Evolutionary conservation across 2,888 invertebrate genomes (phyloP).

Genomic region (Acanthopleura granulata): DNA sequence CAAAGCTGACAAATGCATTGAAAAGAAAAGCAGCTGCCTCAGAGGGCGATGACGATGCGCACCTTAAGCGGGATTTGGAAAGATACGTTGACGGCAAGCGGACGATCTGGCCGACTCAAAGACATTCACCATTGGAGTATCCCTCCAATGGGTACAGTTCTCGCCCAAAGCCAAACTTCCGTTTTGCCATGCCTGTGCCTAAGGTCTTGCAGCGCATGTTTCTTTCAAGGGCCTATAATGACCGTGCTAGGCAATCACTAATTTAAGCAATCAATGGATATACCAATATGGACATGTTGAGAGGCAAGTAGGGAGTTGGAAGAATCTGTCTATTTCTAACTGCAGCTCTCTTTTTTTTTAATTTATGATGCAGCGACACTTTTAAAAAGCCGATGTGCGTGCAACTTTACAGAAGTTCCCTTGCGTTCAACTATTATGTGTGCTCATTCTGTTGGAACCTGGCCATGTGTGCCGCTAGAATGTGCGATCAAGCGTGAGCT

Average conservation of each 20-base stretch:
- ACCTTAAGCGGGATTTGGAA: neutral
- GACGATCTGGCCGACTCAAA: neutral
- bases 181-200: constrained; percentile 15
- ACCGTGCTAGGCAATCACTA: neutral
- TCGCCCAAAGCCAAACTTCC: constrained; percentile 10
- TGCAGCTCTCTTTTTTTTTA: too few species aligned
- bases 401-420: too few species aligned
- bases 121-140: neutral
- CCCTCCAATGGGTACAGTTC: neutral
- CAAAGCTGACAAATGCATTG: neutral
- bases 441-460: too few species aligned
- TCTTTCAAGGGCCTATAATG: neutral
- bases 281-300: neutral
- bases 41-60: neutral
- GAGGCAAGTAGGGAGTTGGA: neutral
- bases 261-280: neutral
- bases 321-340: too few species aligned
- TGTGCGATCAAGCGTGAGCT: too few species aligned
- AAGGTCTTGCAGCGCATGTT: constrained; percentile 11
- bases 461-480: too few species aligned
- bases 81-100: neutral
- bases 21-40: neutral
- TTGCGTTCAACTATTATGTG: too few species aligned
- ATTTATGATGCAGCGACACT: too few species aligned
- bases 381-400: too few species aligned